Evolutionary conservation across 2,113 vertebrate genomes (phyloP).

Genomic region (Merops nubicus): DNA sequence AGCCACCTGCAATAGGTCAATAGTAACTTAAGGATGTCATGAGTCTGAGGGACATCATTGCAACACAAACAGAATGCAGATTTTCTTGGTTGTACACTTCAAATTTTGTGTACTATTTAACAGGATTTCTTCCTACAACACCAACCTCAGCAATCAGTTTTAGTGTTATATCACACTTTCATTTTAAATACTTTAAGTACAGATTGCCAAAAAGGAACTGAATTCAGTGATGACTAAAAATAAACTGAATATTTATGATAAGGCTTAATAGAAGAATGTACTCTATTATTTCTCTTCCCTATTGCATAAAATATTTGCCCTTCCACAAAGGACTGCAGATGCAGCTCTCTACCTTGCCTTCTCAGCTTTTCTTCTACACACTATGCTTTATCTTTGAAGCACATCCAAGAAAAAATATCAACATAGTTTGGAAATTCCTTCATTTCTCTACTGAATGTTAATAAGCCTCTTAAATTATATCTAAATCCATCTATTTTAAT

Average conservation of each 20-base stretch:
- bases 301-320: not conserved
- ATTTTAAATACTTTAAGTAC: not conserved
- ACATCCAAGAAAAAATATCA: not conserved
- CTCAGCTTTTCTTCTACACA: not conserved
- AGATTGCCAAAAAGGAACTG: not conserved
- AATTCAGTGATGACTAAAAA: not conserved
- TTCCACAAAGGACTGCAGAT: not conserved
- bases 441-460: not conserved
- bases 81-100: not conserved
- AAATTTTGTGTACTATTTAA: not conserved
- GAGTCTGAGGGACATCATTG: rapidly evolving
- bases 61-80: not conserved
- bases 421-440: not conserved
- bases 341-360: not conserved
- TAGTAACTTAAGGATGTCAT: not conserved
- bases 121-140: not conserved
- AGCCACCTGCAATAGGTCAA: not conserved
- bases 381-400: not conserved
- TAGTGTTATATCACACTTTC: not conserved
- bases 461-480: not conserved
- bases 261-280: not conserved
- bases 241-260: not conserved
- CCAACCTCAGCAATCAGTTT: not conserved
- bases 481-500: not conserved
- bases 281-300: not conserved